A percentile compares a stretch with the other conserved stretches of the same genome.
phyloP scores from a whole-genome alignment of 2,797 vertebrate genomes.

The Semotilus atromaculatus region DNA sequence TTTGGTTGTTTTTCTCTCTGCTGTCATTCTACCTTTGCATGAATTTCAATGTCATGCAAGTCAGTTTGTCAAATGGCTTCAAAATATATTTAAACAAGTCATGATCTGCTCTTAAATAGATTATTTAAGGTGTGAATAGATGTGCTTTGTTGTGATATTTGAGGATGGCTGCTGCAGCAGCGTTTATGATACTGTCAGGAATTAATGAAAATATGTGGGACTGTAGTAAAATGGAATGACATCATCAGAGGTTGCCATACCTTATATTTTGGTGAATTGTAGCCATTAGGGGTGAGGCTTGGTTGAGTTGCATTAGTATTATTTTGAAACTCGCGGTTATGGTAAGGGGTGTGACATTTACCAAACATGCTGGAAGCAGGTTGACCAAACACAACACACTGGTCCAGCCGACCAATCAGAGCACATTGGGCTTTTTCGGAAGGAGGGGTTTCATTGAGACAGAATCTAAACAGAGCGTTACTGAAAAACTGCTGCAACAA shows the following conservation, averaged over 20 bases:
- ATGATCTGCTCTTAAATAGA: neutral
- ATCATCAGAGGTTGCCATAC: neutral
- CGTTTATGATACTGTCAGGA: neutral
- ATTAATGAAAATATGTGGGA: neutral
- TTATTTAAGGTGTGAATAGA: neutral
- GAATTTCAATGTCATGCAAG: neutral
- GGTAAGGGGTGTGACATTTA: neutral
- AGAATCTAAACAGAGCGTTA: neutral
- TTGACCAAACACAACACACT: neutral
- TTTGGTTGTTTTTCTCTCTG: neutral
- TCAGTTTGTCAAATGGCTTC: neutral
- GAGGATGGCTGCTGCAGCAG: neutral
- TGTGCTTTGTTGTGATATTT: neutral
- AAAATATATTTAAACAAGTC: no score
- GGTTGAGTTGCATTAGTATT: neutral
- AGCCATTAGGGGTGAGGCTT: neutral
- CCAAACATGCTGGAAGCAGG: neutral
- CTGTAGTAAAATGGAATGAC: neutral
- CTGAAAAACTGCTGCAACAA: neutral
- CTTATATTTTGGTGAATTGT: neutral
- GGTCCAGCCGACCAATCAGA: neutral
- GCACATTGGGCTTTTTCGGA: neutral
- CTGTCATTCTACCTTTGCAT: neutral
- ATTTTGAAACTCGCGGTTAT: neutral
- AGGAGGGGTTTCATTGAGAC: neutral